Base-by-base conservation (phyloP, 2,797 vertebrate species). In the Gymnoscopelus braueri region DNA sequence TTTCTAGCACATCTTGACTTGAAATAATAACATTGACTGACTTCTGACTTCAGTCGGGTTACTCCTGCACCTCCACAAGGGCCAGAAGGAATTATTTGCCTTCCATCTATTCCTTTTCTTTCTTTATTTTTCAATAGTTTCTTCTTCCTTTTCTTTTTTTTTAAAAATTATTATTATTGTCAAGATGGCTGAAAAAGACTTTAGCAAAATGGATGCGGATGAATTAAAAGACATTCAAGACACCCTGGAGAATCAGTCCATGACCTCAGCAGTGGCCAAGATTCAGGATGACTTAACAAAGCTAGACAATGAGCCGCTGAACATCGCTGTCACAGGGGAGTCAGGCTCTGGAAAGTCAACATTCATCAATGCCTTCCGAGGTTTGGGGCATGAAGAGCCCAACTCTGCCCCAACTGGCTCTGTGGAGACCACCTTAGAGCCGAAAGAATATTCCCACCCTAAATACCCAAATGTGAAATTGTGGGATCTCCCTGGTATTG, bases 401-500 rank as follows among this genome's bases (percentile, higher is more conserved):
- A 4, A 9, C 3, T 80, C 86, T 3, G 85, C 90, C 2, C 74
- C 63, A 1, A 83, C 77, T 23, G 85, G 82, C 23, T 3, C 8
- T 57, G 57, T 32, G 13, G 82, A 87, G 67, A 87, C 84, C n/a
- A 89, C 90, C 26, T 13, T 0, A 0, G 1, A 61, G 11, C 56
- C 50, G 0, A 73, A 0, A 8, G 0, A 23, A 8, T 95, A 94
- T 60, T 60, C 69, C 0, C 91, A 94, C 74, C 94, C 92, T 0
- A 82, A 80, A 24, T 77, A 88, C 14, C 78, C 91, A 0, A 88
- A 83, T 0, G 86, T 95, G 14, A 86, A 39, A 2, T 24, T 95
- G 3, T 95, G 94, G 94, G 94, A 95, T 67, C 85, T 96, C 14
- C 94, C 94, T 0, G 94, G 93, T 3, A 83, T 89, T 0, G 93